Evolutionary conservation across 2,888 invertebrate genomes (phyloP), one percentile per base, ranked within the genome.

Genomic region (Leptothorax acervorum): DNA sequence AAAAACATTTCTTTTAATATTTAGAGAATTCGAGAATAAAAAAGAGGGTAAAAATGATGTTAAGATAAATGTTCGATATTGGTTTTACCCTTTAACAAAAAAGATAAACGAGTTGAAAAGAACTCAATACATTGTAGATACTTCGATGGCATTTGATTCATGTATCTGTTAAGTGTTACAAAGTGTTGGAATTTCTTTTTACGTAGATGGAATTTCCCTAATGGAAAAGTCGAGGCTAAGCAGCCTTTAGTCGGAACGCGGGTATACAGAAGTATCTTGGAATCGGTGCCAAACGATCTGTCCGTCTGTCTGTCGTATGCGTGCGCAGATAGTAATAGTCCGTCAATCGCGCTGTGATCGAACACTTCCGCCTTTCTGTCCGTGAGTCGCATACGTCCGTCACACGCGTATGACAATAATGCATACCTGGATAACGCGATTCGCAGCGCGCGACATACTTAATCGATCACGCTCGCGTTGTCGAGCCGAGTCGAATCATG

Each of bases 351-450:
- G 8, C 48, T 8, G 18, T 60, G 57, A 79, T 79, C 57, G 57
- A 74, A 57, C 79, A 73, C 35, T 74, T 79, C 79, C 79, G 79
- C 57, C 79, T 55, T 55, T 78, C 70, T 35, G 74, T 79, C 74
- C 73, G 23, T 60, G 74, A 60, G 60, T 79, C 74, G 48, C 74
- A 74, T 60, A 57, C 73, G 73, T 79, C 78, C 35, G 48, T 57
- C 79, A 28, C 48, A 39, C 48, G 48, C 39, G 39, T 74, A 81
- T 60, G 73, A 79, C 57, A 60, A 48, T 75, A 75, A 60, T 81
- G 76, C 79, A 74, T 81, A 75, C 79, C 79, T 81, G 60, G 75
- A 79, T 60, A 74, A 81, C 79, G 79, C 75, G 75, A 81, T 60
- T 60, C 75, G 60, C 75, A 60, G 42, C 55, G 60, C 48, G 60